Base-by-base conservation (phyloP, 2,888 invertebrate species). In the Eretmocerus hayati region DNA sequence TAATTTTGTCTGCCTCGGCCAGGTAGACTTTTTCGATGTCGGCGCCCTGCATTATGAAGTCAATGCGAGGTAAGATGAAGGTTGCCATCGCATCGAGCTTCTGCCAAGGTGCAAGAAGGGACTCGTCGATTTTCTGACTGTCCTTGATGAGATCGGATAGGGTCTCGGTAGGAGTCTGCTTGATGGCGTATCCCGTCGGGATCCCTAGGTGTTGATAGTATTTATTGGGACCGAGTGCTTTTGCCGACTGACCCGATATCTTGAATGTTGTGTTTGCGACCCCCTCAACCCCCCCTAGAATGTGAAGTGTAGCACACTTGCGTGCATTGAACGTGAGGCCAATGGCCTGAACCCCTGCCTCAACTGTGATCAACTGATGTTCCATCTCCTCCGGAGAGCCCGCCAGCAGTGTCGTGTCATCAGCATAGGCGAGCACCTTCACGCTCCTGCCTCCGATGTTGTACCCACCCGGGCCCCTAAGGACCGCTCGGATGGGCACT, bases 21-120 rank as follows among this genome's bases (percentile, higher is more conserved):
- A 66, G 46, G 0, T 55, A 46, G 2, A 39, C 50, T 22, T 65
- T 65, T 20, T 53, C 43, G 2, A 65, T 57, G 0, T 46, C 38
- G 4, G 58, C 56, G 2, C 64, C 61, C 9, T 64, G 44, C 15
- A 67, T 55, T 13, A 59, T 49, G 45, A 64, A 66, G 36, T 60
- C 58, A 0, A 64, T 42, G 22, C 59, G 49, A 2, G 65, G 60
- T 22, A 63, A 13, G 2, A 67, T 9, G n/a, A 45, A 45, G 5
- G 31, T 20, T 2, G 15, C 31, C 13, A n/a, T 31, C 2, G 30
- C 30, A 2, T 46, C 39, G 13, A 46, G 9, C 26, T 40, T 23
- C 23, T 46, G 40, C 32, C 33, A 33, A 2, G 62, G 51, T 51
- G 57, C 31, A 2, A 55, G 51, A 37, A 58, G 26, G n/a, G 46